Evolutionary conservation across 2,113 vertebrate genomes (phyloP).

Genomic region (Pan troglodytes): DNA sequence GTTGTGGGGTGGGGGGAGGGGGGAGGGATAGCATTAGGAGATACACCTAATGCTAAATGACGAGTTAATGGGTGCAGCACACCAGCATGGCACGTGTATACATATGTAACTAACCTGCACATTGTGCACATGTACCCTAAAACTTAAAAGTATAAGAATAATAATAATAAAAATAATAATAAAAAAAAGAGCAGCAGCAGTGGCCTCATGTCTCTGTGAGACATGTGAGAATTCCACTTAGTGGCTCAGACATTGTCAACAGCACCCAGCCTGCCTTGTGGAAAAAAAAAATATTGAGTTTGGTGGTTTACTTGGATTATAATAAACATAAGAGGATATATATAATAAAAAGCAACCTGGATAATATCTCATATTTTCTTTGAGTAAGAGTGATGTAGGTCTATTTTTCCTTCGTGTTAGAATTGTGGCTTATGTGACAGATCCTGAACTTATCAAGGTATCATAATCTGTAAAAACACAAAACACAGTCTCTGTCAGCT

Average conservation of each 20-base stretch:
- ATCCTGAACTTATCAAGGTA: not conserved
- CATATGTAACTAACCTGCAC: no score
- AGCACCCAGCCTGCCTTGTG: not conserved
- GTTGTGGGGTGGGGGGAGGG: no score
- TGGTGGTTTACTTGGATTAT: not conserved
- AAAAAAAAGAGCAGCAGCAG: no score
- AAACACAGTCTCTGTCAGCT: not conserved
- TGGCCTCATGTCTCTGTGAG: fast-evolving
- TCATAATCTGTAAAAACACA: not conserved
- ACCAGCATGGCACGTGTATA: no score
- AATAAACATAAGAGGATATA: not conserved
- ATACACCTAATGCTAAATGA: no score
- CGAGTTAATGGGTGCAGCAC: no score
- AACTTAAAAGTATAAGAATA: no score
- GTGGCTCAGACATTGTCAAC: not conserved
- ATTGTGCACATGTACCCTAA: no score
- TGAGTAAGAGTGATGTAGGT: not conserved
- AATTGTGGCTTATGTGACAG: not conserved
- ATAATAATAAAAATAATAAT: no score
- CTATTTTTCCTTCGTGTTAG: not conserved
- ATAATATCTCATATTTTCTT: not conserved
- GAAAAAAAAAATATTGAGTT: not conserved
- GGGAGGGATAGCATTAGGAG: no score
- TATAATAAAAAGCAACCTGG: not conserved
- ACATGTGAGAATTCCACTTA: not conserved